Evolutionary conservation across 2,888 invertebrate genomes (phyloP), one percentile per base, ranked within the genome.

Genomic region (Eupithecia dodoneata): DNA sequence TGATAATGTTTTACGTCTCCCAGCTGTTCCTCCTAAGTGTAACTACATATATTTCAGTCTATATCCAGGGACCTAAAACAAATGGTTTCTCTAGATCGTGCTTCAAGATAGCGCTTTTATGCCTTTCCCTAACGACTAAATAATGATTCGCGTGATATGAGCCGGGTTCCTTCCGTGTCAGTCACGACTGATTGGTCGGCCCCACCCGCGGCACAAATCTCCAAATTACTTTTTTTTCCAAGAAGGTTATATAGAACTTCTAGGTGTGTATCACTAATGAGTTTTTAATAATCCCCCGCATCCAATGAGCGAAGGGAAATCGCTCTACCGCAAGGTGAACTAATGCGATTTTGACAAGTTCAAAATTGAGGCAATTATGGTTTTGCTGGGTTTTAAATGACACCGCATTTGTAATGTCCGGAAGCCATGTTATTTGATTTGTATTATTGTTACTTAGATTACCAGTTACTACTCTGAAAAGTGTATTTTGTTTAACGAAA

Each of bases 341-440:
- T 94, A 94, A 95, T 95, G 93, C 90, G 92, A 92, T 94, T 95
- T 94, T 95, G 94, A 94, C 94, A 94, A 94, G 94, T 94, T 93
- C 89, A 89, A 91, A 94, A 95, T 94, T 93, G 92, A 91, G 87
- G 93, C 90, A 87, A 93, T 94, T 93, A 94, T 89, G 91, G 88
- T 91, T 93, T 93, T 88, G 93, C 94, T 89, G 90, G 84, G 85
- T 89, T 92, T 92, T 91, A 89, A 93, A 93, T 93, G 90, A 88
- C 88, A 80, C 81, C 85, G 84, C 91, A 91, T 93, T 91, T 91
- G 87, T 90, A 80, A 81, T 87, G 82, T 82, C 87, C 91, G 92
- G 90, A 91, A 91, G 88, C 89, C 84, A 86, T 84, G 80, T 85
- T 85, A 82, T 80, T 85, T 76, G 70, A 81, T 78, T 77, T 70